Percentiles rank a stretch among this genome's conserved stretches.
Evolutionary conservation across 2,797 vertebrate genomes (phyloP).

Genomic region (Neomorphus geoffroyi): DNA sequence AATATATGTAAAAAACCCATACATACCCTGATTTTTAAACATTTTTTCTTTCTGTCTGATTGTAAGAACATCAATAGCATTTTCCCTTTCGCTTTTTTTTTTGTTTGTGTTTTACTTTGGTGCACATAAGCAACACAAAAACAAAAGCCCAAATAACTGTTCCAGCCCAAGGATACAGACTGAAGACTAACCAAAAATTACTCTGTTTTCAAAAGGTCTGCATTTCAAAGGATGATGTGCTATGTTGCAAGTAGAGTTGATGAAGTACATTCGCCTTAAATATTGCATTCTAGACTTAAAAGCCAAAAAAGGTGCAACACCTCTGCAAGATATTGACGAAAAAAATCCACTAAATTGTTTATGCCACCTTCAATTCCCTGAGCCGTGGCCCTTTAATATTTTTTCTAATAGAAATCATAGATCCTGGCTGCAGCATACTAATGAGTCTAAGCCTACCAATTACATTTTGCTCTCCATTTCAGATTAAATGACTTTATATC

Average conservation of each 20-base stretch:
- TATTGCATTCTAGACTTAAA: neutral
- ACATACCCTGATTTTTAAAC: neutral
- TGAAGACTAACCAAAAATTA: neutral
- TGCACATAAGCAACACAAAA: neutral
- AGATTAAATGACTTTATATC: conserved; percentile 62
- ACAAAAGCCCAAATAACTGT: conserved; percentile 3
- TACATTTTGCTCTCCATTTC: conserved; percentile 66
- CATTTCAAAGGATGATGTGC: neutral
- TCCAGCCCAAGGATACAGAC: neutral
- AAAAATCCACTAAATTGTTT: conserved; percentile 58
- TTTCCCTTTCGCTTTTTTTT: conserved; percentile 2
- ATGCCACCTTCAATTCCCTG: conserved; percentile 55
- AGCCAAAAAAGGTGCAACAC: conserved; percentile 22
- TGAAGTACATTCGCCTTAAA: neutral
- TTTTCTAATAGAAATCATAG: conserved; percentile 60
- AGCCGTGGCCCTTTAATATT: conserved; percentile 54
- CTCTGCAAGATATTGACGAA: conserved; percentile 19
- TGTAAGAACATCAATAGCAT: neutral
- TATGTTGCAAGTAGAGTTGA: neutral
- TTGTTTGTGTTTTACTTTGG: neutral
- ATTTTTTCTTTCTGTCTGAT: neutral
- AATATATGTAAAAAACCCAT: neutral
- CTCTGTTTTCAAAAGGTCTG: neutral
- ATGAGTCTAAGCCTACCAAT: conserved; percentile 61
- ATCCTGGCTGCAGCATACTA: conserved; percentile 58